Evolutionary conservation across 2,113 vertebrate species (phyloP), one percentile per base, ranked within the genome.

Genomic region (Paraplagusia blochii): DNA sequence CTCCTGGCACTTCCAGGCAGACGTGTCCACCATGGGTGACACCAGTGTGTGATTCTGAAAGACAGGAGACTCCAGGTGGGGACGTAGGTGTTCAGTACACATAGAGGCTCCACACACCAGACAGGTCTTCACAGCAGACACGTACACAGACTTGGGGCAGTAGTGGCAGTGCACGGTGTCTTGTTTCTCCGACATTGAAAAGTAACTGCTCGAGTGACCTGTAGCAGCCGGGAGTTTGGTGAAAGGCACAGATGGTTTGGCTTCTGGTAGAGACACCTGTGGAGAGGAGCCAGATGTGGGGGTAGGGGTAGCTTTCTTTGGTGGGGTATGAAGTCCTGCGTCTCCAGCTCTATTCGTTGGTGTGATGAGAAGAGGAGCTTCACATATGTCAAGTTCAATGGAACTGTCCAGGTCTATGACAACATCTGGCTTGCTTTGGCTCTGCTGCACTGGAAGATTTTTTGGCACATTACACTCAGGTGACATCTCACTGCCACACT

Each of bases 61-160:
- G 17, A 90, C 87, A 0, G 86, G 77, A 6, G 81, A 88, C 2
- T 92, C 90, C 79, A 90, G 74, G 66, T 93, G 91, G 1, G 81
- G 77, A 8, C 75, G 83, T 33, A 92, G 85, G 49, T 93, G 92
- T 17, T 90, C 81, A 0, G 62, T 5, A 44, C 92, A 93, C 89
- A 93, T 90, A 44, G 91, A 92, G 8, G 89, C 91, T 8, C 90
- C 91, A 1, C 92, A 93, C 57, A 90, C 84, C 53, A 92, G 85
- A 42, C 92, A 93, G 42, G 91, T 92, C 74, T 90, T 93, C 16
- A 91, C 85, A 1, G 91, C 92, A 0, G 52, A 17, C 61, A 81
- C 80, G 55, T n/a, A 72, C 0, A 53, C 51, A 0, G 42, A 34
- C 55, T 80, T 72, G 14, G 82, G 83, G 73, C 91, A 92, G 47